phyloP scores from a whole-genome alignment of 2,888 invertebrate genomes.

The Chymomyza procnemis region DNA sequence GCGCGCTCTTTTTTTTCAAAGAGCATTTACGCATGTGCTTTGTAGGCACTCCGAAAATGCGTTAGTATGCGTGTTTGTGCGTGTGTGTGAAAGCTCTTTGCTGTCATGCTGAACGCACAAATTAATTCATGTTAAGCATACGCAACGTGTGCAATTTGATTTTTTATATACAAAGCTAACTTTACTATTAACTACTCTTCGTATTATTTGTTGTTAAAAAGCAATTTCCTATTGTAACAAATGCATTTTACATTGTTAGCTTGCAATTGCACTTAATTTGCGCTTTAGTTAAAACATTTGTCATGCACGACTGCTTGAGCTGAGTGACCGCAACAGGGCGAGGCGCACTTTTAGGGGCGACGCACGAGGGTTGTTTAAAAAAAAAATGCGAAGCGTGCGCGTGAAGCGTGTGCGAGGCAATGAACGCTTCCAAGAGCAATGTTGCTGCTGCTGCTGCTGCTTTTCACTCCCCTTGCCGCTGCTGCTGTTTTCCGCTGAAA shows the following conservation, averaged over 20 bases:
- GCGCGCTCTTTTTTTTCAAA: background rate
- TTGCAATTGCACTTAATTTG: background rate
- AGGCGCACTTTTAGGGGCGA: constrained; percentile 14
- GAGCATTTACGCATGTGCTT: constrained; percentile 37
- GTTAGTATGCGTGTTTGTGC: background rate
- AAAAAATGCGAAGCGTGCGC: constrained; percentile 25
- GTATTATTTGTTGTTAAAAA: too few species aligned
- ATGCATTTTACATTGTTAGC: background rate
- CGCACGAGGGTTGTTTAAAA: constrained; percentile 19
- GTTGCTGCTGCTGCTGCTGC: constrained; percentile 39
- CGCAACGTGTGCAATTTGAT: constrained; percentile 17
- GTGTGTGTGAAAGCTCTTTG: background rate
- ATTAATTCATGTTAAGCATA: constrained; percentile 44
- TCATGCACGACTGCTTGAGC: background rate
- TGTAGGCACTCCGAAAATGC: constrained; percentile 44
- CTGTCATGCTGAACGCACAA: constrained; percentile 28
- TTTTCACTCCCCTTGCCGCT: constrained; percentile 35
- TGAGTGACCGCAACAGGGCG: background rate
- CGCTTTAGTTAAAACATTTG: background rate
- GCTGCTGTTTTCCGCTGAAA: constrained; percentile 27
- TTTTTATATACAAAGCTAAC: background rate
- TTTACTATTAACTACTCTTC: too few species aligned
- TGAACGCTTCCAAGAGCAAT: constrained; percentile 50
- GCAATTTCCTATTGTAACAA: too few species aligned
- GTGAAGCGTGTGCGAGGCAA: constrained; percentile 49